These are phyloP conservation scores for Chanos chanos DNA, from an alignment of 2,797 vertebrate genomes.

Conservation along the genomic window DNA sequence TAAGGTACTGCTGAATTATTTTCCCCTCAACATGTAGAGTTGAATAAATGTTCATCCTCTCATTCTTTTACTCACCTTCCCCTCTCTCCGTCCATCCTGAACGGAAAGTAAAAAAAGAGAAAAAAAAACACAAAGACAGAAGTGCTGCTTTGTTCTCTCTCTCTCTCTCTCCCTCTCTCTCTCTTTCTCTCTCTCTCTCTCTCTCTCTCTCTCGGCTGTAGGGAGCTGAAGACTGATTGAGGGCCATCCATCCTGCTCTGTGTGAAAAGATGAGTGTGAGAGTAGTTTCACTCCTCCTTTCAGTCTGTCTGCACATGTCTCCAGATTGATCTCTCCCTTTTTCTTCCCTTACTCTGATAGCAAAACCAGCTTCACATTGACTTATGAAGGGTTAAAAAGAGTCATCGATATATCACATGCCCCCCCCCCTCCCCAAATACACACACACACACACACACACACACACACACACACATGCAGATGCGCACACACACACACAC, in stretches of 20 bases:
- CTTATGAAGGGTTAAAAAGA: conserved; percentile 44
- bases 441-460: conserved; percentile 1
- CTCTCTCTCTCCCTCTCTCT: not conserved
- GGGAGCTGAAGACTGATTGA: conserved; percentile 48
- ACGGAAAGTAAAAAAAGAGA: too few species aligned
- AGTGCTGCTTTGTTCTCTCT: not conserved
- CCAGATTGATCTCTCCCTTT: conserved; percentile 50
- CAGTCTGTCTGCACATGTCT: conserved; percentile 36
- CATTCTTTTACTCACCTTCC: too few species aligned
- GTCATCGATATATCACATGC: conserved; percentile 34
- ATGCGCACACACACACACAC: not conserved
- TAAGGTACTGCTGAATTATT: too few species aligned
- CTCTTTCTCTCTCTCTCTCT: not conserved
- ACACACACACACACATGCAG: not conserved
- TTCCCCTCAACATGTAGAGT: too few species aligned
- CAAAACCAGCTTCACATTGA: conserved; percentile 35
- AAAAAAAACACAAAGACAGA: too few species aligned
- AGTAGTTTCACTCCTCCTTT: conserved; percentile 49
- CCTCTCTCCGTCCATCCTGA: too few species aligned
- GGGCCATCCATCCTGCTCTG: conserved; percentile 49
- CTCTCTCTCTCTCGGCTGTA: conserved; percentile 2
- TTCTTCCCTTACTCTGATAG: conserved; percentile 18
- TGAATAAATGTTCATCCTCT: too few species aligned
- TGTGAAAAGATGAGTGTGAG: conserved; percentile 51
- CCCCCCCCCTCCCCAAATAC: not conserved